Conservation (phyloP, 2,113 vertebrate genomes). For the Triplophysa siluroides region DNA sequence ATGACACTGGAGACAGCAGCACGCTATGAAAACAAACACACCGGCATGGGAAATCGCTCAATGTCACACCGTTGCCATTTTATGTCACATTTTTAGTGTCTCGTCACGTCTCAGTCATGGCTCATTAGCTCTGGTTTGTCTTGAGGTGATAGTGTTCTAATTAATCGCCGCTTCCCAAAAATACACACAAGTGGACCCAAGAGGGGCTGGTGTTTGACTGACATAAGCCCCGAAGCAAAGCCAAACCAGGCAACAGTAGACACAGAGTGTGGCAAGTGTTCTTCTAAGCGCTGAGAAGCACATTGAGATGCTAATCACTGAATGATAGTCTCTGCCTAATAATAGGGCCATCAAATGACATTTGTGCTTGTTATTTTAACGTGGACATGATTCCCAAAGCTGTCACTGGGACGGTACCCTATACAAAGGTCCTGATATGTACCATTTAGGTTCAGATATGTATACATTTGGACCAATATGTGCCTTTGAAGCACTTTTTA, state of each 20-base stretch:
- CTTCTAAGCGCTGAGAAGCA: constrained; percentile 17
- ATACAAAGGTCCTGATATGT: no score
- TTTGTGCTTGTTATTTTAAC: no score
- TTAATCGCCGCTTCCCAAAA: constrained; percentile 50
- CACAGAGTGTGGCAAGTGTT: constrained; percentile 27
- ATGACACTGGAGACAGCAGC: constrained; percentile 12
- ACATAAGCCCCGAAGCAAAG: constrained; percentile 31
- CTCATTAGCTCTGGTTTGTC: constrained; percentile 48
- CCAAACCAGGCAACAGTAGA: constrained; percentile 39
- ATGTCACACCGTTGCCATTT: neutral
- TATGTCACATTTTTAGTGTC: constrained; percentile 21
- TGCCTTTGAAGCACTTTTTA: no score
- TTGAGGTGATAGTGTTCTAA: constrained; percentile 35
- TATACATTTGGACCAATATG: no score
- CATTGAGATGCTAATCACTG: constrained; percentile 9
- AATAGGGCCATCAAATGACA: no score
- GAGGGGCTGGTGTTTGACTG: constrained; percentile 37
- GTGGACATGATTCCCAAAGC: no score
- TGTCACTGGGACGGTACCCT: no score
- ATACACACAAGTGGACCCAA: constrained; percentile 43
- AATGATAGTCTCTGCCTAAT: neutral
- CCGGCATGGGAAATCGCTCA: neutral
- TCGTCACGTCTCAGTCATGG: constrained; percentile 42
- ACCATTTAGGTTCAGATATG: no score
- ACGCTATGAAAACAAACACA: neutral